Percentiles rank a stretch among this genome's conserved stretches.
Evolutionary conservation across 2,797 vertebrate species (phyloP).

Genomic region (Pelochelys cantorii): DNA sequence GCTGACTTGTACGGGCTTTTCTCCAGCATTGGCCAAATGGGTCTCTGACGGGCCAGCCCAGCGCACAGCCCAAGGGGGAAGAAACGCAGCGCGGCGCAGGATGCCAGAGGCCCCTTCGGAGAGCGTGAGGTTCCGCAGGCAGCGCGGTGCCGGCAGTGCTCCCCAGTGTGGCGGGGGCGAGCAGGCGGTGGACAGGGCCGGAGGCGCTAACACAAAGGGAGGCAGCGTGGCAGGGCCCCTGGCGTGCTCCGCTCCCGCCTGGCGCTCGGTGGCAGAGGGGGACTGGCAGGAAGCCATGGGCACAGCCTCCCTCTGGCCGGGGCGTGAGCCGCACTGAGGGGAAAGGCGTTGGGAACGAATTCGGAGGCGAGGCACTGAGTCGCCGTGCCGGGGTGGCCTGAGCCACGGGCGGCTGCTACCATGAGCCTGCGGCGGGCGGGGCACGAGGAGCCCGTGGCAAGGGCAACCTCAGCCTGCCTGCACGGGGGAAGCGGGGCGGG

Average conservation of each 20-base stretch:
- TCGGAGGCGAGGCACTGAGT: too few species aligned
- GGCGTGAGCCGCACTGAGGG: not conserved
- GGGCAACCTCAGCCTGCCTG: not conserved
- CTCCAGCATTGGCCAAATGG: not conserved
- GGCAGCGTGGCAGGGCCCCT: not conserved
- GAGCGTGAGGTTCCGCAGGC: not conserved
- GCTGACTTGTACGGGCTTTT: not conserved
- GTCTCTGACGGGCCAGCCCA: not conserved
- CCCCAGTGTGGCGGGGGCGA: fast-evolving
- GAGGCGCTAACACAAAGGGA: not conserved
- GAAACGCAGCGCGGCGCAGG: not conserved
- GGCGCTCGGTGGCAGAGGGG: too few species aligned
- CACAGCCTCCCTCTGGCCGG: too few species aligned
- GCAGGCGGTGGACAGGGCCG: not conserved
- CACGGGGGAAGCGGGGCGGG: not conserved
- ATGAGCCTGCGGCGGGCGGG: too few species aligned
- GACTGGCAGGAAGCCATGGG: too few species aligned
- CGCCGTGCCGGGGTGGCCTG: too few species aligned
- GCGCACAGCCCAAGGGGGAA: not conserved
- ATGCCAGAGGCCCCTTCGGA: fast-evolving
- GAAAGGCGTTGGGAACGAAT: too few species aligned
- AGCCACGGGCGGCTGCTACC: too few species aligned
- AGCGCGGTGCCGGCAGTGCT: too few species aligned
- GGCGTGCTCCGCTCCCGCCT: too few species aligned
- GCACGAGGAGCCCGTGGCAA: too few species aligned